Percentiles rank a stretch among this genome's conserved stretches.
phyloP scores from a whole-genome alignment of 2,113 vertebrate genomes.

The Ochotona curzoniae region DNA sequence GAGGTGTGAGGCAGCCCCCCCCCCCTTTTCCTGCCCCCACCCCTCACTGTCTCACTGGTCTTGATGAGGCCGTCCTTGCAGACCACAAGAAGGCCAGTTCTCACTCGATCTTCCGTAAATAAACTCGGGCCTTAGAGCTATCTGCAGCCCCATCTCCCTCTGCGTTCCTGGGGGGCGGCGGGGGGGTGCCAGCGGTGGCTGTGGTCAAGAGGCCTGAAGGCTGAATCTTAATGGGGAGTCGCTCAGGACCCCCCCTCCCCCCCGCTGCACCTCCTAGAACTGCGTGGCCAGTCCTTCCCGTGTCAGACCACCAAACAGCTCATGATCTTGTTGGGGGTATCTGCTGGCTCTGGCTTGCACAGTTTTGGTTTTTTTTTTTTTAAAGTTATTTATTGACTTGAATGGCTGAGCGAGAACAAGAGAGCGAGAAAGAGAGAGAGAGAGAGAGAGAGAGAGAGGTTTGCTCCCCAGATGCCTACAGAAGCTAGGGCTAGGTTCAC shows the following conservation, averaged over 20 bases:
- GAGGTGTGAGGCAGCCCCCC: background rate
- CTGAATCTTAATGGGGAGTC: background rate
- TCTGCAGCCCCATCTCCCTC: conserved; percentile 51
- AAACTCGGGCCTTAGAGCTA: conserved; percentile 38
- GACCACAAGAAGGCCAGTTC: conserved; percentile 72
- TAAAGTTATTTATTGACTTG: no score
- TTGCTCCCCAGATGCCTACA: no score
- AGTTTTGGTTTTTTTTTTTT: background rate
- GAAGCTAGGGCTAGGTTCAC: no score
- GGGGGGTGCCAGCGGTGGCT: background rate
- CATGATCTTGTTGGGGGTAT: background rate
- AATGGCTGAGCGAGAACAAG: no score
- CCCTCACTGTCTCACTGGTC: background rate
- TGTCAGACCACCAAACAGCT: background rate
- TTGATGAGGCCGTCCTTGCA: background rate
- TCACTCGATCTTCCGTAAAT: background rate
- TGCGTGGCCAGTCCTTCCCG: background rate
- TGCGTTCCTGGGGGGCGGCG: conserved; percentile 66
- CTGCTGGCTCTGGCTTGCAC: background rate
- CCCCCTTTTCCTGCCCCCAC: background rate
- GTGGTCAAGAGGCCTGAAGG: background rate
- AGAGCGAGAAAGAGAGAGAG: no score
- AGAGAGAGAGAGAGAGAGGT: no score
- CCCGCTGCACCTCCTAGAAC: no score
- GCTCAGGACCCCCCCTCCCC: background rate